phyloP scores from a whole-genome alignment of 2,797 vertebrate species.

The Acanthurus tractus region DNA sequence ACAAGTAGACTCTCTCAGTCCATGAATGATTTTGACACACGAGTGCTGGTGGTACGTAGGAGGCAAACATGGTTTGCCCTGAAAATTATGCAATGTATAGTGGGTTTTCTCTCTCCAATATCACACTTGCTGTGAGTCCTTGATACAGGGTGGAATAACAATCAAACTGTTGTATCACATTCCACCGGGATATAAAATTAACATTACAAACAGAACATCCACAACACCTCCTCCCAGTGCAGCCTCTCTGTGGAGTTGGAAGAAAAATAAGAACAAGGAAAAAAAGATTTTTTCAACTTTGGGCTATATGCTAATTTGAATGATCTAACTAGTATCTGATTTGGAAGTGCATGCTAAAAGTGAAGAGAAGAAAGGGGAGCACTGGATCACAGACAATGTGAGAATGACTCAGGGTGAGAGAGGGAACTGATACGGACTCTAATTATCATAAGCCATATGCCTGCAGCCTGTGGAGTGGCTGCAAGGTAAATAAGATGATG shows the following conservation, averaged over 20 bases:
- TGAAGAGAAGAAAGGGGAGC: conserved; percentile 52
- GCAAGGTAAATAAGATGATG: conserved; percentile 76
- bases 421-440: conserved; percentile 60
- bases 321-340: conserved; percentile 69
- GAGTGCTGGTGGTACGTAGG: background rate
- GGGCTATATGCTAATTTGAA: conserved; percentile 69
- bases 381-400: conserved; percentile 49
- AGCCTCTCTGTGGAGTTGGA: conserved; percentile 52
- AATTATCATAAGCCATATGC: conserved; percentile 79
- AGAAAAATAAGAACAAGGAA: conserved; percentile 55
- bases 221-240: conserved; percentile 53
- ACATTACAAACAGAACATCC: conserved; percentile 76
- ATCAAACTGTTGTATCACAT: conserved; percentile 67
- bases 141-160: conserved; percentile 62
- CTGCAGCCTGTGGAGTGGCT: conserved; percentile 70
- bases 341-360: conserved; percentile 52
- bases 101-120: conserved; percentile 30
- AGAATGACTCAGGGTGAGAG: conserved; percentile 56
- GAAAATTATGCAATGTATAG: conserved; percentile 25
- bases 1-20: conserved; percentile 21
- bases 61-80: conserved; percentile 44
- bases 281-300: conserved; percentile 61
- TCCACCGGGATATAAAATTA: conserved; percentile 74
- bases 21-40: conserved; percentile 17
- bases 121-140: conserved; percentile 51